phyloP scores from a whole-genome alignment of 2,113 vertebrate genomes.

The Pleuronectes platessa region DNA sequence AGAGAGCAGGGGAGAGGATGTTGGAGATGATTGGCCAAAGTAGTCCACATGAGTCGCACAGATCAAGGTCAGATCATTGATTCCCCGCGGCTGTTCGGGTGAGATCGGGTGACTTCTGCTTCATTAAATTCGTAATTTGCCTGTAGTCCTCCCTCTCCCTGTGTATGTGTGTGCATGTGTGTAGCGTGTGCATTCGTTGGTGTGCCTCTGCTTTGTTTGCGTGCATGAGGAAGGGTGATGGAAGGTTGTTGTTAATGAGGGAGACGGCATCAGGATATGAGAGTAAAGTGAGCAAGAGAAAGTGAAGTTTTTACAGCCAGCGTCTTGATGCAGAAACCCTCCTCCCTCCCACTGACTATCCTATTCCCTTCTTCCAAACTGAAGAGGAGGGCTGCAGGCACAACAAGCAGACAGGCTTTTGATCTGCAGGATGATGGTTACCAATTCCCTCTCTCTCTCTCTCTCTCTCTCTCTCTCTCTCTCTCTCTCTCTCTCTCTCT shows the following conservation, averaged over 20 bases:
- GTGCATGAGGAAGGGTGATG: conserved; percentile 36
- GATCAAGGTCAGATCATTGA: conserved; percentile 51
- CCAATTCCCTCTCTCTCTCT: conserved; percentile 33
- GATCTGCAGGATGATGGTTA: conserved; percentile 72
- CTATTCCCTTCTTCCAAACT: conserved; percentile 46
- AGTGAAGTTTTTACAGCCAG: conserved; percentile 43
- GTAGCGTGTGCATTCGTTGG: background rate
- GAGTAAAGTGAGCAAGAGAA: conserved; percentile 26
- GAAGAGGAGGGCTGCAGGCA: conserved; percentile 66
- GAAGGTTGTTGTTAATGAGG: conserved; percentile 47
- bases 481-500: background rate
- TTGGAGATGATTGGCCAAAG: conserved; percentile 1
- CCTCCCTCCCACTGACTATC: conserved; percentile 24
- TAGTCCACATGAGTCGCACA: conserved; percentile 12
- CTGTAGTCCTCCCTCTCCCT: conserved; percentile 3
- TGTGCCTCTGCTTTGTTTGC: conserved; percentile 20
- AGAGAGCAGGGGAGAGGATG: conserved; percentile 24
- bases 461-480: background rate
- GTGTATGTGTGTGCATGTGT: background rate
- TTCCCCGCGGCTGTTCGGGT: conserved; percentile 6
- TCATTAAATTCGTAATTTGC: conserved; percentile 41
- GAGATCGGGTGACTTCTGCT: conserved; percentile 43
- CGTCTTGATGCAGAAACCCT: conserved; percentile 31
- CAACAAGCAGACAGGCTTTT: conserved; percentile 67
- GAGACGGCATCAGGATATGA: conserved; percentile 22